These are phyloP conservation scores for Copsychus sechellarum DNA, from an alignment of 2,113 vertebrate genomes.

Conservation along the genomic window DNA sequence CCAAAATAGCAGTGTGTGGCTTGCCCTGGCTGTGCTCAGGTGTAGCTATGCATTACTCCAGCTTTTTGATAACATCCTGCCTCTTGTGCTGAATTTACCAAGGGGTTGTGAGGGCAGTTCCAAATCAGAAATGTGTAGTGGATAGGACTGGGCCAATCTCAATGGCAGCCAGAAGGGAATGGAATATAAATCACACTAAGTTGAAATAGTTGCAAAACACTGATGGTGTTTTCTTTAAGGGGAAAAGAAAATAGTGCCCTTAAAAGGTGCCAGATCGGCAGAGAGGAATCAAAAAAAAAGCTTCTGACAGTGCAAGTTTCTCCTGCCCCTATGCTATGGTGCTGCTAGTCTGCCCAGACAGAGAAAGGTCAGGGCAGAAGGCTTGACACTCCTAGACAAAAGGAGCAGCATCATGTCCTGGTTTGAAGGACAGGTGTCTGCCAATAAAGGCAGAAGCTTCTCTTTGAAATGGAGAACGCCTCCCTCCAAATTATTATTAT, in stretches of 20 bases:
- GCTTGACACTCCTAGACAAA: accelerated
- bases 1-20: neutral
- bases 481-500: too few relatives aligned
- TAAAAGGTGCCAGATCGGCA: slow-evolving; percentile 24
- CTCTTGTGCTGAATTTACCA: neutral
- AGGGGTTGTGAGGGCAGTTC: neutral
- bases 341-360: neutral
- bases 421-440: too few relatives aligned
- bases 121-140: slow-evolving; percentile 40
- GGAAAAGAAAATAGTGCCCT: slow-evolving; percentile 25
- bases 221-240: slow-evolving; percentile 44
- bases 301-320: slow-evolving; percentile 25
- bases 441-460: too few relatives aligned
- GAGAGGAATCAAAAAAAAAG: neutral
- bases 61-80: slow-evolving; percentile 57
- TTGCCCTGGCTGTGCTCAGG: slow-evolving; percentile 39
- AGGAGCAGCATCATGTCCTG: neutral
- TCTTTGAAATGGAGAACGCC: too few relatives aligned
- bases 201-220: slow-evolving; percentile 56
- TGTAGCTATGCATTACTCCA: slow-evolving; percentile 9
- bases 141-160: neutral
- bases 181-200: slow-evolving; percentile 25
- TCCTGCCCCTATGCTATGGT: neutral
- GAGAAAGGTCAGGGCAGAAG: neutral
- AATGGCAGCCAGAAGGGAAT: neutral